Evolutionary conservation across 2,888 invertebrate genomes (phyloP), one percentile per base, ranked within the genome.

Genomic region (Stegophylla sp.): DNA sequence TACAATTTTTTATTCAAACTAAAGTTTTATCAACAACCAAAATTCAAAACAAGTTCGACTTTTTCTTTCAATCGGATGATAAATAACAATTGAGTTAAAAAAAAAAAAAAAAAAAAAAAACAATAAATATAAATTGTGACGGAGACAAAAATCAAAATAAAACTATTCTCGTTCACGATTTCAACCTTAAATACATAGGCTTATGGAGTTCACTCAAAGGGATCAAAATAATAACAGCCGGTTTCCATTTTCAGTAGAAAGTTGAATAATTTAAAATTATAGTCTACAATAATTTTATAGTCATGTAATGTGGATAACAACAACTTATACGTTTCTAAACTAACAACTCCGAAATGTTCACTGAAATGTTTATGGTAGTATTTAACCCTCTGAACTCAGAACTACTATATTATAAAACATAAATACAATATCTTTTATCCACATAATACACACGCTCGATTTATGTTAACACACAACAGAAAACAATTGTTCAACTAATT

Each of bases 191-290:
- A 71, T 9, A 41, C 15, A 15, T 56, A 20, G 3, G n/a, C 15
- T 9, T 53, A 34, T 20, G 15, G 23, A 48, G 48, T 48, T 53
- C 20, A n/a, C 20, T 53, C 7, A 34, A n/a, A 45, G 26, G 53
- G 10, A 56, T 41, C 53, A 53, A 71, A 28, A 41, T 72, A 41
- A 34, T 53, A 15, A 34, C 34, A 34, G 13, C 9, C 12, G 9
- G 20, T 34, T 71, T 71, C 3, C 34, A 53, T 28, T 53, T 71
- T 71, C n/a, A 26, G 15, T 34, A 15, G 20, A 7, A 53, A 71
- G 34, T 51, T 34, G 28, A 51, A 51, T 51, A 71, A 53, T 34
- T 71, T 71, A 71, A 71, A 71, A 53, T 41, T n/a, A n/a, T n/a
- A 20, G 41, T 23, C 13, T 41, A 56, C 41, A 41, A 20, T 23